Base-by-base conservation (phyloP, 2,113 vertebrate genomes). In the Hemiscyllium ocellatum region DNA sequence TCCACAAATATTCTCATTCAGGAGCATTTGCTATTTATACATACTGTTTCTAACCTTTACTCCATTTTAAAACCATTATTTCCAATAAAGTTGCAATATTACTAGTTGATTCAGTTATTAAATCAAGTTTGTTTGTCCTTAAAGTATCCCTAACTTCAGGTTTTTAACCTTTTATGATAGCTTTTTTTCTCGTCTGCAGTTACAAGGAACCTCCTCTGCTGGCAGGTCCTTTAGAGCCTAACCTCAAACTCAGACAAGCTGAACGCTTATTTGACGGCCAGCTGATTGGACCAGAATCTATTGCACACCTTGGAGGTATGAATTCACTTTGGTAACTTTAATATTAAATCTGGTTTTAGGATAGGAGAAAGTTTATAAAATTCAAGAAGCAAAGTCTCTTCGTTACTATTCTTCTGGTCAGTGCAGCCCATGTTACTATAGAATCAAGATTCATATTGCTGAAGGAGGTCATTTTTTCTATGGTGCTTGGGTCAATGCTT, bases 281-380 rank as follows among this genome's bases (percentile, higher is more conserved):
- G 90, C 96, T 99, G 95, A 12, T 97, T 0, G 99, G 99, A 61
- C 99, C 99, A 0, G 99, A 99, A 96, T 99, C 99, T 93, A 97
- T 99, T 96, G 97, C 96, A 96, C 98, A 97, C 97, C 98, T 99
- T 22, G 98, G 98, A 96, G 99, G 99, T 99, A 97, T 97, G 98
- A 26, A 86, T 12, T 22, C 20, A 5, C n/a, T 52, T 83, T 29
- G 78, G 19, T 0, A 22, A 8, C 7, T 95, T n/a, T 2, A 26
- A 66, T 29, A 86, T 33, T 50, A 95, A 56, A 66, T 2, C 22
- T 29, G 78, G 19, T 72, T n/a, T 65, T 91, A 10, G 19, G 19
- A 20, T 69, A 7, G n/a, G 37, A 42, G 29, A 2, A 61, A 12
- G 12, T 12, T 56, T 87, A 8, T 61, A 10, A 56, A 29, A 52